Percentiles rank a stretch among this genome's conserved stretches.
Conservation (phyloP, 2,888 invertebrate genomes). For the Drosophila kambysellisi region DNA sequence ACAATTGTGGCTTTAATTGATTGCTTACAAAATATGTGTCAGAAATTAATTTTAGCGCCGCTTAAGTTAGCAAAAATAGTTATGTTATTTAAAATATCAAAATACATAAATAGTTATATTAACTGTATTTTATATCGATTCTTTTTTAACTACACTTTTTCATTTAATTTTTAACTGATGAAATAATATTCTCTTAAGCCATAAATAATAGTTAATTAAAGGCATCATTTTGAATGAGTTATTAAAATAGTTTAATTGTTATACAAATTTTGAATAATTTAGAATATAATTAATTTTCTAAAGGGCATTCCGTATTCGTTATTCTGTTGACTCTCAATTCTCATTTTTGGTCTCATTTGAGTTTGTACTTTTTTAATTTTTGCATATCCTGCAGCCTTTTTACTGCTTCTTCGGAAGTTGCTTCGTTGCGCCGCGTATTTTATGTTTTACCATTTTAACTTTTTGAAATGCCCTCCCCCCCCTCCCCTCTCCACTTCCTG, state of each 20-base stretch:
- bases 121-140: not conserved
- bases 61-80: too few relatives aligned
- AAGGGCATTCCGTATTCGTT: conserved; percentile 13
- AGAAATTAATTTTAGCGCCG: too few relatives aligned
- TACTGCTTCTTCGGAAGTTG: conserved; percentile 29
- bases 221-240: not conserved
- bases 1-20: too few relatives aligned
- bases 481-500: accelerated
- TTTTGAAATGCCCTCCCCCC: conserved; percentile 31
- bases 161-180: too few relatives aligned
- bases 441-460: conserved; percentile 54
- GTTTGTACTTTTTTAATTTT: conserved; percentile 61
- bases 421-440: conserved; percentile 21
- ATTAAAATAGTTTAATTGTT: not conserved
- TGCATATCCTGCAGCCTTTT: conserved; percentile 65
- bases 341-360: conserved; percentile 53
- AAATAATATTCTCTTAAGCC: not conserved
- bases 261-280: not conserved
- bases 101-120: not conserved
- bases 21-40: too few relatives aligned
- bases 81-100: not conserved
- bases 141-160: not conserved
- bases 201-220: not conserved
- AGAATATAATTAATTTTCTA: too few relatives aligned
- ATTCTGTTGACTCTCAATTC: not conserved